A percentile compares a stretch with the other conserved stretches of the same genome.
These are phyloP conservation scores for Brenthis hecate DNA, from an alignment of 2,888 invertebrate species.

Conservation along the genomic window DNA sequence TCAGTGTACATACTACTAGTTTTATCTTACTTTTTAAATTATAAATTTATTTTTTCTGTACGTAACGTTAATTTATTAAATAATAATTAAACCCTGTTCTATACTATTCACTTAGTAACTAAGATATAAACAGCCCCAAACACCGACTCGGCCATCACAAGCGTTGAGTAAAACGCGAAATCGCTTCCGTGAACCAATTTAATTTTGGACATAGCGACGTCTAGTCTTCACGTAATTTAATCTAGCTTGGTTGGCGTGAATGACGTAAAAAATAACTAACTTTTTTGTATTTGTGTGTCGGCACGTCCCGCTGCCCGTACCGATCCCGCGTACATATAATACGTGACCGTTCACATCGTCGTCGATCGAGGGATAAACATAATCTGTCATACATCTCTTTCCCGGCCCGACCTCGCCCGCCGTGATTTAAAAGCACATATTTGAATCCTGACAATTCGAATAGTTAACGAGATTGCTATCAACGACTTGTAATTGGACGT, in stretches of 20 bases:
- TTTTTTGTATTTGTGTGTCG: slow-evolving; percentile 60
- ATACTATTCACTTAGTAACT: slow-evolving; percentile 22
- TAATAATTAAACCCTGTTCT: slow-evolving; percentile 1
- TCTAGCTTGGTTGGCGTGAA: slow-evolving; percentile 50
- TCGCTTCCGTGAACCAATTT: slow-evolving; percentile 49
- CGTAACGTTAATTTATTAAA: not conserved
- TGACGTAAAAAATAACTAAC: slow-evolving; percentile 51
- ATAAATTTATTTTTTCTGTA: no score
- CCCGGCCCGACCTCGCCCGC: slow-evolving; percentile 39
- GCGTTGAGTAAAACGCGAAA: slow-evolving; percentile 38
- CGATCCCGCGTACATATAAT: slow-evolving; percentile 64
- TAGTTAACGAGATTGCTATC: slow-evolving; percentile 48
- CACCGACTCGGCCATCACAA: slow-evolving; percentile 20
- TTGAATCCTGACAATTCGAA: slow-evolving; percentile 48
- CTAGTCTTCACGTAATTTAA: slow-evolving; percentile 60
- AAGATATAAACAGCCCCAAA: slow-evolving; percentile 31
- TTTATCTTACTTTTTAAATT: no score
- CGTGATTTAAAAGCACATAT: slow-evolving; percentile 55
- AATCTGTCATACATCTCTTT: slow-evolving; percentile 55
- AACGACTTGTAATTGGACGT: slow-evolving; percentile 54
- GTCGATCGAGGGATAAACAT: slow-evolving; percentile 61
- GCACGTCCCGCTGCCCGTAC: slow-evolving; percentile 63
- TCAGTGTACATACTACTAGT: not conserved
- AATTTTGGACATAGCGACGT: slow-evolving; percentile 50
- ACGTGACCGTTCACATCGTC: slow-evolving; percentile 70